These are phyloP conservation scores for Cairina moschata DNA, from an alignment of 2,113 vertebrate species.

Conservation along the genomic window DNA sequence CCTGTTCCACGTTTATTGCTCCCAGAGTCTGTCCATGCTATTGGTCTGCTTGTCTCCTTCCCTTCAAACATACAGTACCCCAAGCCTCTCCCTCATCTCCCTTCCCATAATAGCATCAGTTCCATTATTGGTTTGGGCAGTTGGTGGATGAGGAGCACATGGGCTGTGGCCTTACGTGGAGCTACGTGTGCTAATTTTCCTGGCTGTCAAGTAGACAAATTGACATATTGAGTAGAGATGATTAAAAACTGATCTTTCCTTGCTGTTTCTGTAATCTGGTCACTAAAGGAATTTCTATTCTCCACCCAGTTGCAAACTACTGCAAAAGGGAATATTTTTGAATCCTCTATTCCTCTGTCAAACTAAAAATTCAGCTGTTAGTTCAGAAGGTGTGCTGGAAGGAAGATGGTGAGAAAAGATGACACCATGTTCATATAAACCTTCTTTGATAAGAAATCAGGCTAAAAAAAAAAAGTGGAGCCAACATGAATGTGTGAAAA, in stretches of 20 bases:
- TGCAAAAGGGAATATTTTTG: neutral
- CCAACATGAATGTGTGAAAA: slow-evolving; percentile 77
- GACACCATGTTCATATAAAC: neutral
- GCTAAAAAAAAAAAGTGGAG: slow-evolving; percentile 9
- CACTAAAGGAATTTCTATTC: neutral
- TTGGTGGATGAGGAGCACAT: neutral
- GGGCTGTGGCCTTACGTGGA: neutral
- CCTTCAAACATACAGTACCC: neutral
- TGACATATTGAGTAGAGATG: neutral
- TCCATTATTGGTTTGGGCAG: neutral
- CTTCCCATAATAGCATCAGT: neutral
- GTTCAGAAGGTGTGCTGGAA: neutral
- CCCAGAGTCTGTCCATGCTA: neutral
- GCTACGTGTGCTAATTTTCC: neutral
- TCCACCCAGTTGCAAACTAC: neutral
- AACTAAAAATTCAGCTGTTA: neutral
- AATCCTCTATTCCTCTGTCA: neutral
- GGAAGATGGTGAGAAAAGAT: neutral
- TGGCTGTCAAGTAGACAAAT: neutral
- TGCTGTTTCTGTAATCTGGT: neutral
- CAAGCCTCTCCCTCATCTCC: neutral
- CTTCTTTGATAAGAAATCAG: neutral
- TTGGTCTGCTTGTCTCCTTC: neutral
- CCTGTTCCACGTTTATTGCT: neutral
- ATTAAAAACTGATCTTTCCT: neutral